Conservation (phyloP, 2,113 vertebrate genomes). For the Eptatretus burgeri region DNA sequence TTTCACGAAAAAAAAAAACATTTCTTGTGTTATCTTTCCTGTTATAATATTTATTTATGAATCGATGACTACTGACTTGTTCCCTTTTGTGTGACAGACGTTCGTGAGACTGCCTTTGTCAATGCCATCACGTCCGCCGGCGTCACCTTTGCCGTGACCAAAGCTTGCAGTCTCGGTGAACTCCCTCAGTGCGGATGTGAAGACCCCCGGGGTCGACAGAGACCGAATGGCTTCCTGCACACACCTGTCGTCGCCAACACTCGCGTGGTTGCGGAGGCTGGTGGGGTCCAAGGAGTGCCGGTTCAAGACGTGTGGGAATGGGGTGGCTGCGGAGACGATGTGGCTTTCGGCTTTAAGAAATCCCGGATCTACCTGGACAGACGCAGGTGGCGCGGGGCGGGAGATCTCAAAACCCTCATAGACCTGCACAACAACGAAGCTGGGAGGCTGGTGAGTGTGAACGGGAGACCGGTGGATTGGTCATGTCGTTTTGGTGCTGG, state of each 20-base stretch:
- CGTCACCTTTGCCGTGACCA: constrained; percentile 67
- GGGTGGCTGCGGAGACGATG: constrained; percentile 80
- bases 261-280: constrained; percentile 14
- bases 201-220: constrained; percentile 28
- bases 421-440: constrained; percentile 90
- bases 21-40: too few species aligned
- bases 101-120: constrained; percentile 82
- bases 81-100: constrained; percentile 22
- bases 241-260: neutral
- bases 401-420: constrained; percentile 60
- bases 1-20: too few species aligned
- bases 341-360: constrained; percentile 80
- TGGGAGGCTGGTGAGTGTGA: constrained; percentile 39
- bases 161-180: constrained; percentile 91
- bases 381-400: constrained; percentile 51
- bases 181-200: constrained; percentile 75
- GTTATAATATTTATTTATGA: too few species aligned
- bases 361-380: constrained; percentile 89
- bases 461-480: neutral
- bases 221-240: constrained; percentile 10
- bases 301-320: constrained; percentile 57
- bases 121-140: constrained; percentile 68
- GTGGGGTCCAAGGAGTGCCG: constrained; percentile 15
- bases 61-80: neutral
- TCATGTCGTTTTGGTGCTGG: neutral